phyloP scores from a whole-genome alignment of 2,797 vertebrate genomes.

The Platyrinchus mystaceus region DNA sequence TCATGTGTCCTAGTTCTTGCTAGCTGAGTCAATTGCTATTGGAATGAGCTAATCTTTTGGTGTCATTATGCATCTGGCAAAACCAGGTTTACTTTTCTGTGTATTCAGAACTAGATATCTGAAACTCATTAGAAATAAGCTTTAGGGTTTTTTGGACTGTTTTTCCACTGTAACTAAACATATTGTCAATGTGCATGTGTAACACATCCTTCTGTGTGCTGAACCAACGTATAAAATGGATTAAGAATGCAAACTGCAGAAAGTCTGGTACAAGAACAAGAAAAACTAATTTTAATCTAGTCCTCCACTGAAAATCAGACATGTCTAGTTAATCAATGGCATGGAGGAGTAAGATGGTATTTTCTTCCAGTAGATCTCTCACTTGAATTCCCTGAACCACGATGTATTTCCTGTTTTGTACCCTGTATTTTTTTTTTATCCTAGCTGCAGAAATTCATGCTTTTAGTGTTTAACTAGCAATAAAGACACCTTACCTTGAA shows the following conservation, averaged over 20 bases:
- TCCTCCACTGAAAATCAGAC: background rate
- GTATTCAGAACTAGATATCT: background rate
- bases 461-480: background rate
- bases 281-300: background rate
- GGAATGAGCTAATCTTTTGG: background rate
- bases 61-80: background rate
- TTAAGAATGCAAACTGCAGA: background rate
- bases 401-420: background rate
- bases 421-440: background rate
- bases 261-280: background rate
- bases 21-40: fast-evolving
- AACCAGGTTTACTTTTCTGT: background rate
- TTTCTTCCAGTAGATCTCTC: background rate
- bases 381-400: background rate
- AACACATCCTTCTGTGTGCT: background rate
- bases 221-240: fast-evolving
- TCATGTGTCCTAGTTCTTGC: background rate
- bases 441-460: background rate
- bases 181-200: background rate
- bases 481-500: background rate
- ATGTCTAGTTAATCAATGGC: background rate
- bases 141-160: background rate
- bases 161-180: background rate
- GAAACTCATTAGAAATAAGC: background rate
- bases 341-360: background rate